phyloP scores from a whole-genome alignment of 2,797 vertebrate genomes.

The Acrossocheilus wenchowensis region DNA sequence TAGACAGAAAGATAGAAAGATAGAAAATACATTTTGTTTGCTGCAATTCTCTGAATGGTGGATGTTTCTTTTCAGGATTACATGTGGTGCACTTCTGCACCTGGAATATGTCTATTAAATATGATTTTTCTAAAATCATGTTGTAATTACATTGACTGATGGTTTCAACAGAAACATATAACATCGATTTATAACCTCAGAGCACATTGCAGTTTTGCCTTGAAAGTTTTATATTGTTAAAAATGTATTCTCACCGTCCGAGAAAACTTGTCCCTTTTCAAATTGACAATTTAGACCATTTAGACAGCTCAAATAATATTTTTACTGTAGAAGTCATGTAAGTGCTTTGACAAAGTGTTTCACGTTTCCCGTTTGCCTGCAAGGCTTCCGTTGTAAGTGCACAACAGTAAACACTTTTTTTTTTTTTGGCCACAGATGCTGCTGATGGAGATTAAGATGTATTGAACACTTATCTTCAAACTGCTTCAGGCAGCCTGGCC shows the following conservation, averaged over 20 bases:
- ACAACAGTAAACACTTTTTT: background rate
- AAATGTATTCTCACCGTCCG: background rate
- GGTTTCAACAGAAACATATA: background rate
- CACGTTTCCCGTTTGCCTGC: background rate
- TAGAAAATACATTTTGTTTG: too few relatives aligned
- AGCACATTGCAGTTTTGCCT: background rate
- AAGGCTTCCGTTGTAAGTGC: background rate
- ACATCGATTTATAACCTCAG: background rate
- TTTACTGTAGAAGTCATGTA: background rate
- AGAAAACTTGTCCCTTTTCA: background rate
- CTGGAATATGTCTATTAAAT: conserved; percentile 13
- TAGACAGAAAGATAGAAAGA: too few relatives aligned
- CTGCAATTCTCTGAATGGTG: background rate
- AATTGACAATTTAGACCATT: background rate
- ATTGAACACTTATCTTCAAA: conserved; percentile 8
- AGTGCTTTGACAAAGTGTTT: conserved; percentile 13
- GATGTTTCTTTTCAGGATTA: background rate
- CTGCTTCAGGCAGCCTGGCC: background rate
- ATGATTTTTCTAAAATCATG: background rate
- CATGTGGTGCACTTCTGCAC: background rate
- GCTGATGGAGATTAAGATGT: background rate
- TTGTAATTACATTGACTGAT: background rate
- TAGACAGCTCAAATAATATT: background rate
- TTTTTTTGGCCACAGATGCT: background rate
- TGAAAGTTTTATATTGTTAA: conserved; percentile 10